A percentile compares a stretch with the other conserved stretches of the same genome.
Evolutionary conservation across 1,140 invertebrate genomes (phyloP).

Genomic region (Mamestra configurata): DNA sequence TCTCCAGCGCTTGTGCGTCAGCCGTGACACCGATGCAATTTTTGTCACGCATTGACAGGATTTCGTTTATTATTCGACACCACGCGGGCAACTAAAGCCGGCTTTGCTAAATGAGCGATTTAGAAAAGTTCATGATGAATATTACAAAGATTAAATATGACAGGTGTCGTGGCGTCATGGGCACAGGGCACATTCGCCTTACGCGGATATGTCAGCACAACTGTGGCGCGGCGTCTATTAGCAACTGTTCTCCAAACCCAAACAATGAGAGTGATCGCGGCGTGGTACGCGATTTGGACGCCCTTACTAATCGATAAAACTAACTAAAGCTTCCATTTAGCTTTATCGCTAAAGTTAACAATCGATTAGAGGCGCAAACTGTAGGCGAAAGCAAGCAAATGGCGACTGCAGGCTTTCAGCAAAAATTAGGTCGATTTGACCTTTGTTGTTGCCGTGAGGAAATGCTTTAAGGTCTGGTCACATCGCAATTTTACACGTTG

Average conservation of each 20-base stretch:
- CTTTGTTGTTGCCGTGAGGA: conserved; percentile 55
- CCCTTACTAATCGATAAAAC: conserved; percentile 77
- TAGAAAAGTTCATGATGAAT: conserved; percentile 53
- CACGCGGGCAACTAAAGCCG: neutral
- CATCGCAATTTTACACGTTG: conserved; percentile 17
- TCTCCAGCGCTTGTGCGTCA: conserved; percentile 52
- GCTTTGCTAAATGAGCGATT: conserved; percentile 55
- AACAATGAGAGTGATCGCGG: conserved; percentile 85
- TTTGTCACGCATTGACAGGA: conserved; percentile 39
- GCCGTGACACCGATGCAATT: conserved; percentile 47
- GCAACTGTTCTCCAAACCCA: conserved; percentile 79
- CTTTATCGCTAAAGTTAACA: conserved; percentile 63
- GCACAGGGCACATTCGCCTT: conserved; percentile 70
- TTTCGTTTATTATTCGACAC: conserved; percentile 15
- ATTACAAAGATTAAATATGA: conserved; percentile 25
- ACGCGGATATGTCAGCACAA: conserved; percentile 69
- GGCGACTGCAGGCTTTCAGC: conserved; percentile 57
- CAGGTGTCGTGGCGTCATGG: conserved; percentile 59
- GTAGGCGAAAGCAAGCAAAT: conserved; percentile 54
- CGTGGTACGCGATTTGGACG: conserved; percentile 78
- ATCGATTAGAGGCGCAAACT: conserved; percentile 58
- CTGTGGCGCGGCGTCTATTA: conserved; percentile 77
- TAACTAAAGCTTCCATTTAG: conserved; percentile 63
- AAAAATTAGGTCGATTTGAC: conserved; percentile 60
- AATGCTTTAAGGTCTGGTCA: conserved; percentile 50